Conservation (phyloP, 2,888 invertebrate species). For the Apotomis turbidana region DNA sequence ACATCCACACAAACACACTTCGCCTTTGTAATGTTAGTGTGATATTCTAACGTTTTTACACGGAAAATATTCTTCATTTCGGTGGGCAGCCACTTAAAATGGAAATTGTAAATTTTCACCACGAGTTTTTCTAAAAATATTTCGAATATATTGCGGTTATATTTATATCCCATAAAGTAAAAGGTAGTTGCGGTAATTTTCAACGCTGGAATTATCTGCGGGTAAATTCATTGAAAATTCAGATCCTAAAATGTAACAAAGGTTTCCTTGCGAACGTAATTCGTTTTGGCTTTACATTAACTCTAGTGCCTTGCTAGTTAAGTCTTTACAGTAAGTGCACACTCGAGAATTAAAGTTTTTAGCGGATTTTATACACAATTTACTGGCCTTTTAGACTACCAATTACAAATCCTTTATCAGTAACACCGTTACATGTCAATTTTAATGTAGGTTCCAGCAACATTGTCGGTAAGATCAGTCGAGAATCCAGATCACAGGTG, state of each 20-base stretch:
- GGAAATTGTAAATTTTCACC: not conserved
- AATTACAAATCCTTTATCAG: no score
- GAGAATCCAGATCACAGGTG: no score
- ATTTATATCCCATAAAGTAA: not conserved
- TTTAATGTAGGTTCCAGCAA: no score
- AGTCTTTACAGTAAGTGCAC: no score
- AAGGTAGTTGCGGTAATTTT: not conserved
- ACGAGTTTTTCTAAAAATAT: not conserved
- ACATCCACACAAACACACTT: no score
- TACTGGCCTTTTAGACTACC: no score
- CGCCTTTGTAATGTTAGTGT: no score
- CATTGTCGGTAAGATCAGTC: no score
- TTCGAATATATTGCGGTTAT: not conserved
- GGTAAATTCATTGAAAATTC: conserved; percentile 4
- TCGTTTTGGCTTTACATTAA: not conserved
- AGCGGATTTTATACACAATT: no score
- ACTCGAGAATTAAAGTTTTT: no score
- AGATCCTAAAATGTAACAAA: not conserved
- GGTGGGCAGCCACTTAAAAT: conserved; percentile 10
- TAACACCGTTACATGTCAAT: no score
- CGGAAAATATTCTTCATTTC: conserved; percentile 12
- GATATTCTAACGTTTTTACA: not conserved
- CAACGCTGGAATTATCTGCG: not conserved
- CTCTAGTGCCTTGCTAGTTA: no score
- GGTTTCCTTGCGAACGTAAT: not conserved